These are phyloP conservation scores for Amphiduros pacificus DNA, from an alignment of 2,888 invertebrate genomes.

Conservation along the genomic window DNA sequence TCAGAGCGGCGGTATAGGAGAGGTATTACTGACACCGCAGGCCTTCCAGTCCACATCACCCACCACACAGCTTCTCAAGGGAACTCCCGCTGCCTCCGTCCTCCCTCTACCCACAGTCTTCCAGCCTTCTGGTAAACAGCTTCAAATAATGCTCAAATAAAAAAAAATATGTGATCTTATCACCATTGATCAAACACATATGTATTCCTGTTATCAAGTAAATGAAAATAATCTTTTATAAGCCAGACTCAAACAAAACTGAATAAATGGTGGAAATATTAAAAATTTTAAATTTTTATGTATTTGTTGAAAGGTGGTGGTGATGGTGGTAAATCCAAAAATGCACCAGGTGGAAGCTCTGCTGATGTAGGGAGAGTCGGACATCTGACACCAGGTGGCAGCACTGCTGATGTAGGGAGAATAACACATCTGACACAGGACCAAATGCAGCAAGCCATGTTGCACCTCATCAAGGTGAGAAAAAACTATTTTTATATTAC, in stretches of 20 bases:
- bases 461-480: conserved; percentile 73
- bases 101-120: conserved; percentile 32
- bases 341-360: neutral
- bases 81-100: conserved; percentile 7
- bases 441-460: conserved; percentile 86
- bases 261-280: neutral
- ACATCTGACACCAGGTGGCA: conserved; percentile 44
- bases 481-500: neutral
- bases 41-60: conserved; percentile 5
- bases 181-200: too few species aligned
- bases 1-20: neutral
- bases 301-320: neutral
- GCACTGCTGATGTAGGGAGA: neutral
- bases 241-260: neutral
- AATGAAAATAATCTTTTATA: neutral
- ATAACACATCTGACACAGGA: conserved; percentile 80
- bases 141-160: neutral
- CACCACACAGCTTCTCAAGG: neutral
- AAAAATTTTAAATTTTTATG: neutral
- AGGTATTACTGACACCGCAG: conserved; percentile 12
- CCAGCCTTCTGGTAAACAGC: conserved; percentile 15
- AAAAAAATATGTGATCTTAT: neutral
- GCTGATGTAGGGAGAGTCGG: neutral
- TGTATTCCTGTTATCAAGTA: too few species aligned
- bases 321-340: neutral